Percentiles rank a stretch among this genome's conserved stretches.
Conservation (phyloP, 35 echinoderm and acorn worm genomes). For the Ophioderma brevispina region DNA sequence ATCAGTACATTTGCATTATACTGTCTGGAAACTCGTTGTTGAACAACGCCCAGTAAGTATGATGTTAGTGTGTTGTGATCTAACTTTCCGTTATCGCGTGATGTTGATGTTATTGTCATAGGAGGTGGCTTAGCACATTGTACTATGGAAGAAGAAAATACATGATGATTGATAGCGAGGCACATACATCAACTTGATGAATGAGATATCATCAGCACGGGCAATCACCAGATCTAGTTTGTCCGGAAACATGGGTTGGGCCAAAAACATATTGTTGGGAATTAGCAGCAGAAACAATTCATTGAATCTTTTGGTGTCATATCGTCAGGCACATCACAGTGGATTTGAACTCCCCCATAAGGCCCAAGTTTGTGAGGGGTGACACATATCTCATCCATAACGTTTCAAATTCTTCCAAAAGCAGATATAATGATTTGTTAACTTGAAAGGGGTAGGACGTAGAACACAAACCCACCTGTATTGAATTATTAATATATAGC, state of each 20-base stretch:
- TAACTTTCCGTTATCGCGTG: neutral
- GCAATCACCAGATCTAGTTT: conserved; percentile 10
- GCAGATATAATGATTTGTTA: no score
- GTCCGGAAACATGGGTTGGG: neutral
- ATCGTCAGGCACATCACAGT: neutral
- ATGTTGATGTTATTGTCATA: neutral
- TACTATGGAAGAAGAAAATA: neutral
- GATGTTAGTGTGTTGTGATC: neutral
- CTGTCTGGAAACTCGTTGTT: neutral
- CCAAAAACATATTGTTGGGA: neutral
- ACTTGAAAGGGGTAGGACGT: no score
- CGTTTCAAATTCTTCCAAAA: no score
- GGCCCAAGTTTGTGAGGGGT: neutral
- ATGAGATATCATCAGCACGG: conserved; percentile 3
- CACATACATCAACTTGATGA: neutral
- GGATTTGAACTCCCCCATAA: conserved; percentile 6
- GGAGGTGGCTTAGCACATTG: neutral
- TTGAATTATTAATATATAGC: no score
- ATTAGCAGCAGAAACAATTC: neutral
- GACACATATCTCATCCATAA: no score
- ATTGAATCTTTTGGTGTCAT: neutral
- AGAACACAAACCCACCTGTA: no score
- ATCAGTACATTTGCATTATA: neutral
- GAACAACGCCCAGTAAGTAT: no score
- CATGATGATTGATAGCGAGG: neutral